Evolutionary conservation across 1,140 invertebrate species (phyloP), one percentile per base, ranked within the genome.

Genomic region (Drosophila watanabei): DNA sequence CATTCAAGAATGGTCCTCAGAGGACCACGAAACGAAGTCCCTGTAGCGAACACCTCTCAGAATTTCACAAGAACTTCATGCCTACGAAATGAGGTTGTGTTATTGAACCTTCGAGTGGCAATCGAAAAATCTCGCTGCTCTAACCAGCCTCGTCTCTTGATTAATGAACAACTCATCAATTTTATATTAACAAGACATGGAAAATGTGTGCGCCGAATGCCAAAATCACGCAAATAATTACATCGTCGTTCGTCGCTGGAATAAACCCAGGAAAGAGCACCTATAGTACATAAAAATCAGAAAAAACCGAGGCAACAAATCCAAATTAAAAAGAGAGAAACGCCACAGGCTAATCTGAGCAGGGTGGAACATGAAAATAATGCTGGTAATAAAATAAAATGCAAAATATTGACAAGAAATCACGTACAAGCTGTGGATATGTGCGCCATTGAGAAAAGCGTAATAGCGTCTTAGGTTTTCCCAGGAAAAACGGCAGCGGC

Each of bases 101-200:
- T 58, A 70, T 71, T 76, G 43, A 58, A 41, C 56, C 54, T 63
- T n/a, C 52, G 62, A 33, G 10, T 18, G 51, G 49, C 54, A 79
- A 69, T 79, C 63, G 43, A 60, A 45, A 37, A 33, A 45, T 18
- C 16, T 11, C n/a, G 11, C 32, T 24, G 2, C 62, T 16, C 14
- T 30, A n/a, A n/a, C 2, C 24, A 30, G 14, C 39, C 32, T 8
- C 18, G n/a, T 8, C 58, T 49, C 48, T 58, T 52, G 56, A 66
- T 82, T 82, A 87, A 76, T 66, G 68, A 82, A 62, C 75, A 82
- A 16, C 64, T 66, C 80, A 87, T 87, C 61, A 80, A 83, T 88
- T 82, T 87, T 80, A 64, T 77, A 73, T 77, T 62, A 66, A 63
- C 30, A 79, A 60, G 45, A 57, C 63, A 43, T 48, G 51, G 52